Evolutionary conservation across 2,888 invertebrate genomes (phyloP), one percentile per base, ranked within the genome.

Genomic region (Loripinus fragilis): DNA sequence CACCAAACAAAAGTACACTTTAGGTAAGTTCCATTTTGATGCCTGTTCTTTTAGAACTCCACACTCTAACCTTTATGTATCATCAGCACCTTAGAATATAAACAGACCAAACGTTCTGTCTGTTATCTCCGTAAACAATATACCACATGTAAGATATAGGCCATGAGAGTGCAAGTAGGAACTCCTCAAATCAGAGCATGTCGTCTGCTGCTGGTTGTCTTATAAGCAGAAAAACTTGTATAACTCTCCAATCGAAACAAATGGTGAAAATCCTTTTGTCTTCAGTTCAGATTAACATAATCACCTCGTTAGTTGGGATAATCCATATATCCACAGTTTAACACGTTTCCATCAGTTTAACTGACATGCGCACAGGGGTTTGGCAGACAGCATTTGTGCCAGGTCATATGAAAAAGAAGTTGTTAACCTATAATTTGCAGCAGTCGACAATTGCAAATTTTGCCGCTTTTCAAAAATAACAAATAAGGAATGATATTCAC

Each of bases 111-210:
- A 25, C 23, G 12, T 52, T 52, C 52, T 52, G 52, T 52, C 52
- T 52, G 52, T 52, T 52, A 52, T 52, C 52, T 52, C 52, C n/a
- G n/a, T 52, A 52, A 52, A 52, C 52, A 52, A 52, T 52, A 52
- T 25, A 52, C 2, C 52, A 52, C 25, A 52, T 52, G 52, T 52
- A 52, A 25, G 25, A 52, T 45, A 25, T 52, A 25, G 23, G 52
- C 52, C 52, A 52, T 25, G 7, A 52, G 52, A 52, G 52, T 52
- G 52, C 52, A 52, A 52, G 52, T 10, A 25, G 52, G n/a, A 52
- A 52, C 23, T 52, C 52, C 25, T n/a, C 17, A 25, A 52, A n/a
- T 23, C 12, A 52, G 52, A 52, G 3, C 52, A n/a, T 23, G 25
- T 52, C 52, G 52, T 52, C 52, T 52, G 52, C 52, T 25, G 25